Evolutionary conservation across 2,888 invertebrate species (phyloP), one percentile per base, ranked within the genome.

Genomic region (Mellilla xanthometata): DNA sequence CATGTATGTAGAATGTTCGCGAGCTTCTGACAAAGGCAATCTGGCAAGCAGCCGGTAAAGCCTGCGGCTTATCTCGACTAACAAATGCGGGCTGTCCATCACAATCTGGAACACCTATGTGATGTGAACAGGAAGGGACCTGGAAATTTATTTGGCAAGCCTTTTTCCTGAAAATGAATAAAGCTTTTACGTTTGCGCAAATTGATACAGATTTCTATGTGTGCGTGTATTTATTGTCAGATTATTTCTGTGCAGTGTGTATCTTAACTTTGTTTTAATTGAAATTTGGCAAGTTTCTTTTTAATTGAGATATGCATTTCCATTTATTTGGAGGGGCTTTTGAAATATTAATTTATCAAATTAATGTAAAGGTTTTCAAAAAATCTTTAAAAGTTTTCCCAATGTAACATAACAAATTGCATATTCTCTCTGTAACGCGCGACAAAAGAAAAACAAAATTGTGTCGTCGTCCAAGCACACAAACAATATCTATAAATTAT

Each of bases 41-140:
- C 61, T 68, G 60, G 58, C 54, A 52, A 52, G 61, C 65, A 60
- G 59, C 53, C 61, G 58, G 54, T 49, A 56, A 56, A 53, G 61
- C 60, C 61, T 45, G 48, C 46, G 56, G 65, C 69, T 66, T 72
- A 72, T 72, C 69, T 63, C 49, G 47, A 56, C 56, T 50, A 71
- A 61, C 62, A 56, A 65, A 66, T 72, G 66, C 60, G 61, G 62
- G 60, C 58, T 58, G 58, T 63, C 56, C 53, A 53, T 67, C 62
- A 66, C 49, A 12, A 24, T 29, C 44, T 4, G 35, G 30, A 45
- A 43, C 30, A 52, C 50, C 57, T 47, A 42, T 51, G 49, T 56
- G 49, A 53, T 49, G 48, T 53, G 34, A 2, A 8, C 5, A 28
- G 11, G 6, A 13, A 13, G 15, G 11, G 11, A 48, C 41, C 51